Evolutionary conservation across 2,797 vertebrate species (phyloP).

Genomic region (Platalea minor): DNA sequence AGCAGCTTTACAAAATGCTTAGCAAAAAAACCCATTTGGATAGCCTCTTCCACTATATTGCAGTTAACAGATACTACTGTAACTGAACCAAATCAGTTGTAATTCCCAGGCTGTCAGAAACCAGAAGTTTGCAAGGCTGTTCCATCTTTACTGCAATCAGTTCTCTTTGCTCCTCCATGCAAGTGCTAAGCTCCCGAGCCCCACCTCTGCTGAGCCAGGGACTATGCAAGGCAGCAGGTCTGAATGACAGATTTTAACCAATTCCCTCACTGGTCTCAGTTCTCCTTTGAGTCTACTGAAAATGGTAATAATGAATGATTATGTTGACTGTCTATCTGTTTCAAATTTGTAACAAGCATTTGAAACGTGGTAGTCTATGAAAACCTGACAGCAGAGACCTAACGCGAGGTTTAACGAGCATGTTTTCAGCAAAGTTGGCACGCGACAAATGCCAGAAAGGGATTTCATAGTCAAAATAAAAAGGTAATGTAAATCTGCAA

Average conservation of each 20-base stretch:
- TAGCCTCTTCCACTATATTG: neutral
- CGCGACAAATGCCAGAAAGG: neutral
- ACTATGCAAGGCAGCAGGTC: neutral
- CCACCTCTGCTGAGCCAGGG: neutral
- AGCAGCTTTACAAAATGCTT: neutral
- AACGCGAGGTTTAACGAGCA: neutral
- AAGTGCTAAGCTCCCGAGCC: fast-evolving
- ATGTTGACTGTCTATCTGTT: neutral
- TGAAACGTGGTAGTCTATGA: neutral
- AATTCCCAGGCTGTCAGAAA: neutral
- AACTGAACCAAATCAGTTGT: neutral
- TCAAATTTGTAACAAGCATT: neutral
- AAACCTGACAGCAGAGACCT: neutral
- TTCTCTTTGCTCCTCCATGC: neutral
- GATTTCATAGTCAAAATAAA: neutral
- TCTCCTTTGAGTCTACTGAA: neutral
- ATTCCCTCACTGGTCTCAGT: neutral
- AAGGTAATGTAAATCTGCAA: neutral
- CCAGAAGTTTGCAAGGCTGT: neutral
- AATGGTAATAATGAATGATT: neutral
- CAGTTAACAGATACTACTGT: neutral
- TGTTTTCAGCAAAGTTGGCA: neutral
- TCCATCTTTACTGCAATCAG: neutral
- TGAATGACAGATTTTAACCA: neutral
- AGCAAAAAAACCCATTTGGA: neutral